Base-by-base conservation (phyloP, 2,888 invertebrate genomes). In the Buathra laborator region DNA sequence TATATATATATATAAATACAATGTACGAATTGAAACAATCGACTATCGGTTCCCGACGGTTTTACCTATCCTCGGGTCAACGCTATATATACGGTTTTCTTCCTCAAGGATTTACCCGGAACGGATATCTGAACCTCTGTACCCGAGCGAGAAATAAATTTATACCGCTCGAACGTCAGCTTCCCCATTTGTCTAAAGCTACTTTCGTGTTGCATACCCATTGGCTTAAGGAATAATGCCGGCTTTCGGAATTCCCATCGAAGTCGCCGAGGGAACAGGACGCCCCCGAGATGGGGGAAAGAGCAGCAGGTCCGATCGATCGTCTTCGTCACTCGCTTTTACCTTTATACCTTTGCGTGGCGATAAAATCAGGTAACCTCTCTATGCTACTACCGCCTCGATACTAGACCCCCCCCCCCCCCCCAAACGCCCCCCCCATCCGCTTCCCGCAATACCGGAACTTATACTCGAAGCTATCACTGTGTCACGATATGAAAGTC, bases 181-280 rank as follows among this genome's bases (percentile, higher is more conserved):
- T 76, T 75, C 70, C 67, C 72, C 80, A 80, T 84, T 80, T 71
- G 79, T 80, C 83, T 80, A 48, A 84, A 84, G 83, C 56, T 84
- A 80, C 83, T 81, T 81, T 81, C 80, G 75, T 84, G 83, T 84
- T 80, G 83, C 83, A 84, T 75, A 79, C 79, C 83, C 80, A 84
- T 84, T 84, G 74, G 83, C 66, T 84, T 66, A 71, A 37, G 6
- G 83, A 80, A 84, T 84, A 84, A 84, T 84, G 64, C 80, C 48
- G 80, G 83, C 83, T 84, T 80, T 80, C 70, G 76, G 80, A 76
- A 84, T 84, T 76, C 80, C 76, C 83, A 84, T 84, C 80, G 71
- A 84, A 75, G 56, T 75, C 75, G 16, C 64, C 24, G 75, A 46
- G 83, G 48, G 71, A 84, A 24, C 56, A 67, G 71, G 32, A 44